Conservation (phyloP, 2,888 invertebrate species). For the Cephus pygmeus region DNA sequence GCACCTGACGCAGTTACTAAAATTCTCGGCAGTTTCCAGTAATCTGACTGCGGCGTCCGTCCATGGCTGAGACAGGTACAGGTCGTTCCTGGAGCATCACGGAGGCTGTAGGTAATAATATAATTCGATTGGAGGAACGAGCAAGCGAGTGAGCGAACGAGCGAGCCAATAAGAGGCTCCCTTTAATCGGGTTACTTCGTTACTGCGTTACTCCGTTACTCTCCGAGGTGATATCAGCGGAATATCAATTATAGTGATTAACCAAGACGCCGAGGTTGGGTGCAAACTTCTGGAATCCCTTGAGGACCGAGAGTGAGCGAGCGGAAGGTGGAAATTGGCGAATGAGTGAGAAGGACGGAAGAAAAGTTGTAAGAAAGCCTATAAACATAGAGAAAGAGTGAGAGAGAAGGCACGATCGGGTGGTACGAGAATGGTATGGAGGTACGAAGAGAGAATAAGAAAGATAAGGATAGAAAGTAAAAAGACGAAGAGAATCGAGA, state of each 20-base stretch:
- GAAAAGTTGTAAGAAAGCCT: background rate
- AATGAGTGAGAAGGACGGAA: slow-evolving; percentile 25
- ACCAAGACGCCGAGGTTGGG: slow-evolving; percentile 56
- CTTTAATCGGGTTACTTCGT: slow-evolving; percentile 62
- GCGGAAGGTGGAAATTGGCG: background rate
- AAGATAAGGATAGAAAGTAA: slow-evolving; percentile 5
- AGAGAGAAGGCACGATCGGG: slow-evolving; percentile 13
- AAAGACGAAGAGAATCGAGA: slow-evolving; percentile 26
- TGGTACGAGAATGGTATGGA: slow-evolving; percentile 19
- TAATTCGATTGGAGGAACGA: slow-evolving; percentile 57
- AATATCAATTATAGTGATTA: slow-evolving; percentile 67
- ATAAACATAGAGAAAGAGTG: slow-evolving; percentile 9
- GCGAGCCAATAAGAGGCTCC: slow-evolving; percentile 59
- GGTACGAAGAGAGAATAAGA: slow-evolving; percentile 9
- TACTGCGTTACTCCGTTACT: slow-evolving; percentile 62
- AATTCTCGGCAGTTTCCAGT: background rate
- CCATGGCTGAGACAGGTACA: background rate
- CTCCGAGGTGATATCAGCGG: slow-evolving; percentile 62
- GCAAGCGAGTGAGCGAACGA: slow-evolving; percentile 39
- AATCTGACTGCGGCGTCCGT: background rate
- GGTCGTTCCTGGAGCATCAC: background rate
- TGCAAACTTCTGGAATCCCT: slow-evolving; percentile 44
- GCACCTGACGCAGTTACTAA: background rate
- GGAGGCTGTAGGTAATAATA: slow-evolving; percentile 51
- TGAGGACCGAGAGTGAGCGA: background rate